Percentiles rank a stretch among this genome's conserved stretches.
These are phyloP conservation scores for Paragorgia papillata DNA, from an alignment of 92 coral and sea anemone genomes.

Conservation along the genomic window DNA sequence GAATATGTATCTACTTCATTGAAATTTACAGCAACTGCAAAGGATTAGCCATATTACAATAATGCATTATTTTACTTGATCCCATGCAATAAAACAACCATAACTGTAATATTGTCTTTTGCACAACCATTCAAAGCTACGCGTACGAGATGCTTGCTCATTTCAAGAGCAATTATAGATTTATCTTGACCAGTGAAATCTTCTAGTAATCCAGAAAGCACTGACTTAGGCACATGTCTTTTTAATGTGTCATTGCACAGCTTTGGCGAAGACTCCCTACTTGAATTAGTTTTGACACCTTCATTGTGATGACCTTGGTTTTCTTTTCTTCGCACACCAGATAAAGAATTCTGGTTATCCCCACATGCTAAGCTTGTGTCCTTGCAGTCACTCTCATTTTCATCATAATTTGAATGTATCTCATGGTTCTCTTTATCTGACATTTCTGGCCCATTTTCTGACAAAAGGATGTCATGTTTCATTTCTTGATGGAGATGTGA, in stretches of 20 bases:
- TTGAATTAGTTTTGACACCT: conserved; percentile 10
- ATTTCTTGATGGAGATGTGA: neutral
- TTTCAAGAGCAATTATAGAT: conserved; percentile 64
- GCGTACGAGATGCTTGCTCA: conserved; percentile 86
- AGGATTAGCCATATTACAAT: no score
- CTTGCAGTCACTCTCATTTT: neutral
- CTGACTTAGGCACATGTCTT: neutral
- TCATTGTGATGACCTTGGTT: neutral
- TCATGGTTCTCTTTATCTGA: neutral
- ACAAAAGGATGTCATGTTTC: no score
- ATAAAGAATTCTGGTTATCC: neutral
- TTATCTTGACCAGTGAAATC: conserved; percentile 65
- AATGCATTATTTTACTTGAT: no score
- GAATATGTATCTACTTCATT: no score
- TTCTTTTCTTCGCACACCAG: neutral
- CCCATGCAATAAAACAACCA: conserved; percentile 71
- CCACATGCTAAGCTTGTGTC: neutral
- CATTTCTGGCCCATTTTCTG: no score
- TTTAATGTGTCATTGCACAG: neutral
- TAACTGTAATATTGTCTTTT: conserved; percentile 81
- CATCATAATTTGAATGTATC: neutral
- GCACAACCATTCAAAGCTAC: conserved; percentile 87
- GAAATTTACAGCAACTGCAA: no score
- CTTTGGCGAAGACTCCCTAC: neutral
- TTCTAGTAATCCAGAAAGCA: neutral